Base-by-base conservation (phyloP, 2,888 invertebrate species). In the Hemithea aestivaria region DNA sequence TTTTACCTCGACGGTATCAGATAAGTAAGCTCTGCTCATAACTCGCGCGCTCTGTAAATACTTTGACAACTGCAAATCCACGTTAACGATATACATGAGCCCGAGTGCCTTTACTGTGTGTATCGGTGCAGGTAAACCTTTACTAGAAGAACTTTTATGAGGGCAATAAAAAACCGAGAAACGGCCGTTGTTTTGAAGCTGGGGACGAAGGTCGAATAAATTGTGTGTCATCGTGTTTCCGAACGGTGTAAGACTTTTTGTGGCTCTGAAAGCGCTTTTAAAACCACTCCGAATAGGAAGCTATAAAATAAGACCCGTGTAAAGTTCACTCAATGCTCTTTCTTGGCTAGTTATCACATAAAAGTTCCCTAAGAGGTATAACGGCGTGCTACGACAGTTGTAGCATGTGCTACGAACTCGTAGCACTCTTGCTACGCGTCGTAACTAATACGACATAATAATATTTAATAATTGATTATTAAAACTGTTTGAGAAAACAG, bases 121-220 rank as follows among this genome's bases (percentile, higher is more conserved):
- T 27, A 11, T 10, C 12, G 36, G 32, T 40, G 30, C 48, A 49
- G 51, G 51, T 49, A 34, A 41, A 47, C 43, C 49, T 45, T 40
- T 20, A 20, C 31, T 43, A 29, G 35, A 45, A 51, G 46, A 49
- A 29, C 29, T 45, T 49, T 50, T 52, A 50, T 40, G 32, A 23
- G 28, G n/a, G 40, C 36, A 32, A 46, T 52, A 50, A 52, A 51
- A 35, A 35, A 26, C 39, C 24, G 42, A 39, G 36, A 48, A 49
- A 32, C 23, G 33, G 31, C 44, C 30, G 48, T 40, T 48, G 52
- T 48, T 48, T 52, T 50, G 50, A 36, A 45, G 40, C 31, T 22
- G 27, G 22, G 37, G 38, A 35, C 32, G 32, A 30, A 39, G 51
- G 40, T 49, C 38, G 40, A 45, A 49, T 49, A 52, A 49, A 49